Percentiles rank a stretch among this genome's conserved stretches.
These are phyloP conservation scores for Apocrypta bakeri DNA, from an alignment of 1,140 invertebrate species.

Conservation along the genomic window DNA sequence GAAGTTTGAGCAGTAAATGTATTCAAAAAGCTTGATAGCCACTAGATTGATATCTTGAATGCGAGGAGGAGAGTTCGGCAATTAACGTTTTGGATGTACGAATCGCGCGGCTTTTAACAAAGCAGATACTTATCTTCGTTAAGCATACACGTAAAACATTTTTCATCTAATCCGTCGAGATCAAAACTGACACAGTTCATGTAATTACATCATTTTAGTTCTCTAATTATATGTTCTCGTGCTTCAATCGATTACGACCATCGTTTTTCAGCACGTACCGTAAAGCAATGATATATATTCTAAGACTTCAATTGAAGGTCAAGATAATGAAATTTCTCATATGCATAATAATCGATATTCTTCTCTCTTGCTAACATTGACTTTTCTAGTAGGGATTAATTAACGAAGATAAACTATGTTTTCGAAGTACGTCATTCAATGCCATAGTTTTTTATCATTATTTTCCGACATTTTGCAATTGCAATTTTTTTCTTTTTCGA, in stretches of 20 bases:
- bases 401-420: conserved; percentile 28
- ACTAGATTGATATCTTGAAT: background rate
- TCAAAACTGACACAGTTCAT: background rate
- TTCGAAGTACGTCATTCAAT: conserved; percentile 13
- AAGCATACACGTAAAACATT: background rate
- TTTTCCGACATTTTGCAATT: background rate
- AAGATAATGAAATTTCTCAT: conserved; percentile 19
- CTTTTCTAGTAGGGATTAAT: conserved; percentile 24
- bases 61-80: background rate
- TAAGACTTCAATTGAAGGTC: conserved; percentile 9
- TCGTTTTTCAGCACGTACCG: background rate
- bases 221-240: background rate
- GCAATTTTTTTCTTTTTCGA: background rate
- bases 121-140: background rate
- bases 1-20: background rate
- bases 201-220: background rate
- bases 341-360: conserved; percentile 30
- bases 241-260: background rate
- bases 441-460: conserved; percentile 13
- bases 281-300: background rate
- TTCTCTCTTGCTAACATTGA: conserved; percentile 30
- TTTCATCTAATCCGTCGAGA: background rate
- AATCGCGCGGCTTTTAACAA: background rate
- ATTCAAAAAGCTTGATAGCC: background rate
- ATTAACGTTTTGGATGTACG: background rate